Evolutionary conservation across 2,888 invertebrate genomes (phyloP), one percentile per base, ranked within the genome.

Genomic region (Mamestra brassicae): DNA sequence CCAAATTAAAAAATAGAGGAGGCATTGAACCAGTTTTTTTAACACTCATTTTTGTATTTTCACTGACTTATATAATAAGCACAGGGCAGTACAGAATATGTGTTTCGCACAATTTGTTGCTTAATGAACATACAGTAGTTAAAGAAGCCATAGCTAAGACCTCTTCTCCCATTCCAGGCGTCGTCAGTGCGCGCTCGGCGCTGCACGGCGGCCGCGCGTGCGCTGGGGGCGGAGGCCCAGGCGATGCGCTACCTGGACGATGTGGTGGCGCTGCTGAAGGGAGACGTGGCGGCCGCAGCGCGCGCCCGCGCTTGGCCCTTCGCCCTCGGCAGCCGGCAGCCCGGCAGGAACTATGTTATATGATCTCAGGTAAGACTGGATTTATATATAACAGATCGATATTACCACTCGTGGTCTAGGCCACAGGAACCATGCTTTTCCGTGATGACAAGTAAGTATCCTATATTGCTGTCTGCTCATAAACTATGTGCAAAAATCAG

Each of bases 211-310:
- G 95, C 96, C 50, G 97, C 97, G 76, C 94, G 94, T 34, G 94
- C 93, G 81, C 91, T 97, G 66, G 88, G 90, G 10, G 94, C 93
- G 77, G 97, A 97, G 90, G 89, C 97, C 65, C 93, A 90, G 10
- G 94, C 97, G 85, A 94, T 97, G 66, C 94, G 95, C 54, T 97
- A 96, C 91, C 92, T 97, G 69, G 97, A 97, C 86, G 97, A 97
- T 85, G 94, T 97, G 78, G 94, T 97, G 78, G 95, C 97, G 72
- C 91, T 97, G 70, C 91, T 97, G 84, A 93, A 95, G 2, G 97
- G 97, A 0, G 94, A 97, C 89, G 90, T 97, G 26, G 93, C 94
- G 0, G 90, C 90, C 3, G 95, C 95, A 0, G 87, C 81, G 4
- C 88, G 94, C 4, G 93, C 93, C 11, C 85, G 90, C 2, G 85